These are phyloP conservation scores for Limenitis camilla DNA, from an alignment of 2,888 invertebrate genomes.

Conservation along the genomic window DNA sequence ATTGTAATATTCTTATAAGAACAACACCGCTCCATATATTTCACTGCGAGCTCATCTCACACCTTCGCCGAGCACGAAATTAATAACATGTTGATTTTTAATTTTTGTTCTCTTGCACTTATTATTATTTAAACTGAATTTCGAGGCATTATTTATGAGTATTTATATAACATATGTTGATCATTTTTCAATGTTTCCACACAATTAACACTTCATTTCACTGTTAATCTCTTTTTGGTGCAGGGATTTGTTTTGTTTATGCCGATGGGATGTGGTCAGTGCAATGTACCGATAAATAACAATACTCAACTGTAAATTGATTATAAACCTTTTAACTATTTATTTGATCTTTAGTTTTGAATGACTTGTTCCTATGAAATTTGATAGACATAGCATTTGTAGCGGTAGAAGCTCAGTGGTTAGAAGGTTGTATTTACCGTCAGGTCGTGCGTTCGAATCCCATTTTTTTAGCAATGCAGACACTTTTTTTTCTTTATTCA, in stretches of 20 bases:
- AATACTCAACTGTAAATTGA: slow-evolving; percentile 5
- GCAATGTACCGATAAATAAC: slow-evolving; percentile 19
- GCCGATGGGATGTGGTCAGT: slow-evolving; percentile 9
- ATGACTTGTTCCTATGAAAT: not conserved
- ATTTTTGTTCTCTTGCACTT: slow-evolving; percentile 70
- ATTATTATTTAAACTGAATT: slow-evolving; percentile 74
- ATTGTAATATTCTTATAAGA: not conserved
- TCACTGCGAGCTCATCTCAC: slow-evolving; percentile 58
- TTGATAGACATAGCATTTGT: too few species aligned
- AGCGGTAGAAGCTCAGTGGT: too few species aligned
- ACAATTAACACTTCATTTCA: slow-evolving; percentile 74
- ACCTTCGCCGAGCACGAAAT: slow-evolving; percentile 66
- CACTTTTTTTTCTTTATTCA: too few species aligned
- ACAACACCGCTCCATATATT: slow-evolving; percentile 34
- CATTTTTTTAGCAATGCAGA: too few species aligned
- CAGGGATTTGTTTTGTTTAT: slow-evolving; percentile 37
- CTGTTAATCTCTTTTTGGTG: slow-evolving; percentile 62
- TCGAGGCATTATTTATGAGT: slow-evolving; percentile 70
- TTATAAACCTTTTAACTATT: slow-evolving; percentile 1
- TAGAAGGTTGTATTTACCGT: too few species aligned
- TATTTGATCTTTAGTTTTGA: slow-evolving; percentile 1
- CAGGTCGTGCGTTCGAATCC: too few species aligned
- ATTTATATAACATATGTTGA: slow-evolving; percentile 75
- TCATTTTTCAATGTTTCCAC: slow-evolving; percentile 73
- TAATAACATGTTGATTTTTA: slow-evolving; percentile 73